Conservation (phyloP, 2,113 vertebrate species). For the Ctenomys sociabilis region DNA sequence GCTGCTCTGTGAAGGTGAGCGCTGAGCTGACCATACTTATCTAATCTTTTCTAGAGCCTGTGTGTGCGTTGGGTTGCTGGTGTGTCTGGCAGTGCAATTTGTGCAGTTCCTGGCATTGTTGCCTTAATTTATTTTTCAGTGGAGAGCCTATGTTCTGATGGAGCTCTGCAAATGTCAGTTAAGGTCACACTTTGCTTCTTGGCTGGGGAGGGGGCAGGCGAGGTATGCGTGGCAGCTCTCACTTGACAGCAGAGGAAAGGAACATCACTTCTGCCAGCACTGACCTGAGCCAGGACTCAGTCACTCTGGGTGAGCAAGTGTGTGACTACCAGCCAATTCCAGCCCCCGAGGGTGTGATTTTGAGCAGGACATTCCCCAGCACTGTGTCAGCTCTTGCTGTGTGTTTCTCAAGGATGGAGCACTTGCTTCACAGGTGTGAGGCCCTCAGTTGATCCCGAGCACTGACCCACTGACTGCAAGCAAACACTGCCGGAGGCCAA, state of each 20-base stretch:
- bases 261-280: neutral
- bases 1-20: conserved; percentile 42
- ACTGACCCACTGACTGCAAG: neutral
- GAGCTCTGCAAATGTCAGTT: neutral
- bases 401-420: neutral
- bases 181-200: neutral
- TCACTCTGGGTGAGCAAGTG: neutral
- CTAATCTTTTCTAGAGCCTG: neutral
- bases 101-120: conserved; percentile 21
- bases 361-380: neutral
- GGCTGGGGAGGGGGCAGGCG: neutral
- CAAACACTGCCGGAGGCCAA: neutral
- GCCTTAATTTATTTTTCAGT: neutral
- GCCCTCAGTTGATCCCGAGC: neutral
- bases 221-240: neutral
- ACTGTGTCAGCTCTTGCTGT: neutral
- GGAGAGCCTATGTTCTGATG: conserved; percentile 17
- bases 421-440: neutral
- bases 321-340: neutral
- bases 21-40: neutral
- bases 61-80: neutral
- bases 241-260: neutral
- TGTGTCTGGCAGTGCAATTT: conserved; percentile 50
- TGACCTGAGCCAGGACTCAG: neutral
- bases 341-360: neutral